Evolutionary conservation across 2,888 invertebrate species (phyloP).

Genomic region (Teleiodes luculella): DNA sequence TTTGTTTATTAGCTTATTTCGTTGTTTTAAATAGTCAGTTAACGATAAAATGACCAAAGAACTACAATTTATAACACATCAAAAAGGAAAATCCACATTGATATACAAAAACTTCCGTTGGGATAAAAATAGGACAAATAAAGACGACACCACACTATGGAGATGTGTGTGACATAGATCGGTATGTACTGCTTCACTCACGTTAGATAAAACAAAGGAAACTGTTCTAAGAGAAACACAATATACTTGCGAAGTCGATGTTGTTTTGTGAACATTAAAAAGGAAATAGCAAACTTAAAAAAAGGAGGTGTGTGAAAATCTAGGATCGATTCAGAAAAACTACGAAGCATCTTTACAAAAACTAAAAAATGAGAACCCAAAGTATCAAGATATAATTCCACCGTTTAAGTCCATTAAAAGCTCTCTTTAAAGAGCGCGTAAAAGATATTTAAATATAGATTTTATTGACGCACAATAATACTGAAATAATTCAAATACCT

Average conservation of each 20-base stretch:
- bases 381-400: conserved; percentile 4
- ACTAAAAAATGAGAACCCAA: conserved; percentile 4
- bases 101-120: neutral
- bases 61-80: neutral
- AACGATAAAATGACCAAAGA: conserved; percentile 3
- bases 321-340: conserved; percentile 10
- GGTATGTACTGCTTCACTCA: conserved; percentile 8
- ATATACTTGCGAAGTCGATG: neutral
- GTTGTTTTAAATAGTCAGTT: no score
- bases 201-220: conserved; percentile 4
- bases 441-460: neutral
- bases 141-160: conserved; percentile 5
- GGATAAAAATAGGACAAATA: conserved; percentile 1
- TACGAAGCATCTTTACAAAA: conserved; percentile 5
- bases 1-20: no score
- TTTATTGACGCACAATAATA: conserved; percentile 2
- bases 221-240: conserved; percentile 9
- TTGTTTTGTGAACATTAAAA: neutral
- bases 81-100: conserved; percentile 7
- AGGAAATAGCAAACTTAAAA: neutral
- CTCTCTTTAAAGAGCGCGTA: conserved; percentile 1
- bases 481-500: conserved; percentile 2
- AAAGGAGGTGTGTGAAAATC: conserved; percentile 9
- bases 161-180: conserved; percentile 10
- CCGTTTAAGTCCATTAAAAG: neutral